phyloP scores from a whole-genome alignment of 1,140 invertebrate species.

The Elymnias hypermnestra region DNA sequence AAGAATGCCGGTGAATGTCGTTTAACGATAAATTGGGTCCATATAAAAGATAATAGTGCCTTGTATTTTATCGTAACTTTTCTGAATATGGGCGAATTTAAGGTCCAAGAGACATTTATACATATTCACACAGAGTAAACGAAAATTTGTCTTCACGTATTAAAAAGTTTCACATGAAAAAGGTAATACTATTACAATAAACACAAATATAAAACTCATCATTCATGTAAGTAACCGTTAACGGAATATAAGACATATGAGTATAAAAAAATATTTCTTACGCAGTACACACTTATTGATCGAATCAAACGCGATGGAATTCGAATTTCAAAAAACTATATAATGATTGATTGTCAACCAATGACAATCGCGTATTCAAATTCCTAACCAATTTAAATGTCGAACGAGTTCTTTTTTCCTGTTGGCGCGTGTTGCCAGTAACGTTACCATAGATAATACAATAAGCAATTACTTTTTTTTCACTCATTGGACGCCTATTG shows the following conservation, averaged over 20 bases:
- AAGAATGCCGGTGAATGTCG: no score
- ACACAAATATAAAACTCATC: no score
- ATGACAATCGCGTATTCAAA: conserved; percentile 74
- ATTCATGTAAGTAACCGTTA: no score
- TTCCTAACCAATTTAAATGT: conserved; percentile 70
- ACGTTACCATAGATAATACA: conserved; percentile 59
- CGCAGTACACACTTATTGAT: conserved; percentile 39
- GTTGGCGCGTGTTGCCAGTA: conserved; percentile 50
- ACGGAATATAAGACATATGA: conserved; percentile 5
- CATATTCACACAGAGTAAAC: no score
- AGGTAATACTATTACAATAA: no score
- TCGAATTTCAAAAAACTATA: conserved; percentile 71
- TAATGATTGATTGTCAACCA: conserved; percentile 75
- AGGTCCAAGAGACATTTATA: no score
- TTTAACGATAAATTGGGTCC: no score
- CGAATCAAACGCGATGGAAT: conserved; percentile 63
- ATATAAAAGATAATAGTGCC: no score
- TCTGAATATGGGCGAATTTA: no score
- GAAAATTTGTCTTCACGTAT: no score
- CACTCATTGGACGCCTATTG: conserved; percentile 16
- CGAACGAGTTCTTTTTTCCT: conserved; percentile 67
- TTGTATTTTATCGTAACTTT: no score
- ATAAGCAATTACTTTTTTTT: conserved; percentile 56
- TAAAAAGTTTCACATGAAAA: no score
- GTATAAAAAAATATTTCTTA: not conserved